Conservation (phyloP, 2,113 vertebrate genomes). For the Hippocampus mohnikei region DNA sequence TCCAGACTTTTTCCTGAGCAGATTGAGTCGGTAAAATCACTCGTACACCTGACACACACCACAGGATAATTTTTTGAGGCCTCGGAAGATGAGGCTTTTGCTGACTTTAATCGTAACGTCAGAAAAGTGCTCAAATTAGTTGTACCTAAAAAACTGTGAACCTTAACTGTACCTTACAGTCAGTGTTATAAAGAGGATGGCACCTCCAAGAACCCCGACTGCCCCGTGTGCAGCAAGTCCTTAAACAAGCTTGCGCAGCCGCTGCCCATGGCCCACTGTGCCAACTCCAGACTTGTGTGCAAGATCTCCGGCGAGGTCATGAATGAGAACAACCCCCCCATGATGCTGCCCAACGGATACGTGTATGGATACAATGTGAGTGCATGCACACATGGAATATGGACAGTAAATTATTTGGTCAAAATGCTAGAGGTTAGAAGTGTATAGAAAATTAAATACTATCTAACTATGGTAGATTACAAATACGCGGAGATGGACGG, state of each 20-base stretch:
- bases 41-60: too few species aligned
- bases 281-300: conserved; percentile 97
- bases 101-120: background rate
- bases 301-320: conserved; percentile 99
- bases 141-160: background rate
- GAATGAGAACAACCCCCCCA: conserved; percentile 99
- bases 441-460: background rate
- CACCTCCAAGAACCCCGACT: conserved; percentile 96
- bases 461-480: background rate
- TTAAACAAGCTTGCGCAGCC: conserved; percentile 97
- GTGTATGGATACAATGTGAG: conserved; percentile 99
- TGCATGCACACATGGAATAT: conserved; percentile 11
- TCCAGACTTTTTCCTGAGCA: too few species aligned
- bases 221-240: conserved; percentile 97
- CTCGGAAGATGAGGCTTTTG: background rate
- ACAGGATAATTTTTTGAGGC: background rate
- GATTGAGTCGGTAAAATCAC: too few species aligned
- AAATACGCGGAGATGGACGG: background rate
- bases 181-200: conserved; percentile 99
- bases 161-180: conserved; percentile 73
- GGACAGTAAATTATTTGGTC: background rate
- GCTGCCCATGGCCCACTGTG: conserved; percentile 97
- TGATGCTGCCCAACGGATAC: conserved; percentile 99
- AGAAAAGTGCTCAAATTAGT: background rate
- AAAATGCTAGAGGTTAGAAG: background rate